These are phyloP conservation scores for Dynastes maya DNA, from an alignment of 2,888 invertebrate genomes.

Conservation along the genomic window DNA sequence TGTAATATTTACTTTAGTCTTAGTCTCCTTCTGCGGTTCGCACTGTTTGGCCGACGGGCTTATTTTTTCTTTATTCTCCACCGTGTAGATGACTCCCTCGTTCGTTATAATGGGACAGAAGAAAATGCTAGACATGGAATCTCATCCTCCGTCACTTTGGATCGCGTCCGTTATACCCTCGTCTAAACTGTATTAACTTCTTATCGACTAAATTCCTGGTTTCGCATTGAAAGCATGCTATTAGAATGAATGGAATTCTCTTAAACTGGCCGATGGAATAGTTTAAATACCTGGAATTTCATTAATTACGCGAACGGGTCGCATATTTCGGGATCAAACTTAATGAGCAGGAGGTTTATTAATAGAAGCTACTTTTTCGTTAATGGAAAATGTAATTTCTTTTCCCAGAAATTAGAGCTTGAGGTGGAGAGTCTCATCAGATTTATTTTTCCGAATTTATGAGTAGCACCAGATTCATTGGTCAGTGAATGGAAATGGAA, in stretches of 20 bases:
- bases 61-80: not conserved
- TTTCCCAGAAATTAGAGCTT: no score
- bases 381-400: no score
- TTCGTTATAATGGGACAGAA: no score
- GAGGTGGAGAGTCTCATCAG: no score
- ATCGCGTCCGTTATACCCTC: not conserved
- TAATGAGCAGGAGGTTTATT: not conserved
- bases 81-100: not conserved
- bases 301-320: conserved; percentile 6
- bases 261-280: not conserved
- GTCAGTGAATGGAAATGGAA: no score
- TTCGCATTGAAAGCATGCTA: conserved; percentile 5
- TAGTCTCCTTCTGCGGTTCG: not conserved
- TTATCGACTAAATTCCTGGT: not conserved
- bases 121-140: not conserved
- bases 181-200: not conserved
- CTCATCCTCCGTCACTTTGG: not conserved
- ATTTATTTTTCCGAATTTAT: no score
- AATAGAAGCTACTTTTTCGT: not conserved
- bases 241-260: conserved; percentile 7
- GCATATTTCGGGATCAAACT: not conserved
- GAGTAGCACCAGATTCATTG: no score
- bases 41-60: not conserved
- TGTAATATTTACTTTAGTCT: not conserved
- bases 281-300: conserved; percentile 5